Base-by-base conservation (phyloP, 2,888 invertebrate genomes). In the Saturnia japonica region DNA sequence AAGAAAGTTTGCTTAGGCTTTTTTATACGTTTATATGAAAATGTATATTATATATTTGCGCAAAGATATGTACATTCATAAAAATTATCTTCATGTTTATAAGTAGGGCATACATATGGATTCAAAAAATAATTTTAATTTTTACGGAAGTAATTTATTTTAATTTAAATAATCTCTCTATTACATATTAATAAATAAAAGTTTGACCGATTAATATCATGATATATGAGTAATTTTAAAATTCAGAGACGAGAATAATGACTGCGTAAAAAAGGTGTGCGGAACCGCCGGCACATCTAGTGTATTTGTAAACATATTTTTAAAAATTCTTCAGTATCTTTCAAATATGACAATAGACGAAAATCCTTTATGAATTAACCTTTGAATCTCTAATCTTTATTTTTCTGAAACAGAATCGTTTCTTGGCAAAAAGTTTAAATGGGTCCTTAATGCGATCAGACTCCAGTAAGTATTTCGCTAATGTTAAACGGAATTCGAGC, bases 361-460 rank as follows among this genome's bases (percentile, higher is more conserved):
- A 16, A 70, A 66, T 34, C 11, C 6, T 19, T 57, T 28, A 66
- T 12, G 11, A 70, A 42, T 40, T 43, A 16, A 71, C 66, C 72
- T 73, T 22, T 19, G 34, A 80, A 82, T 87, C 83, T 82, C 82
- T 79, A 78, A 84, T 83, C 83, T 85, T n/a, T 87, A 86, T 88
- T 88, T 89, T 88, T 85, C 81, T 82, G 79, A 85, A 89, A 88
- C 81, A 82, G 84, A 89, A 89, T 88, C 87, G 87, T 89, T 87
- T 87, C 85, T 85, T 80, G 84, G 88, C 83, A 85, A 85, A 87
- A 91, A 91, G 86, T 90, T 92, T 88, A 89, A 93, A 91, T 90
- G 87, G 88, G 82, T 85, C 85, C 87, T 87, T 91, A 91, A 92
- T 91, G 86, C 89, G 89, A 91, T 91, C 91, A 88, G 88, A 89